phyloP scores from a whole-genome alignment of 2,888 invertebrate genomes.

The Periphyllus acericola region DNA sequence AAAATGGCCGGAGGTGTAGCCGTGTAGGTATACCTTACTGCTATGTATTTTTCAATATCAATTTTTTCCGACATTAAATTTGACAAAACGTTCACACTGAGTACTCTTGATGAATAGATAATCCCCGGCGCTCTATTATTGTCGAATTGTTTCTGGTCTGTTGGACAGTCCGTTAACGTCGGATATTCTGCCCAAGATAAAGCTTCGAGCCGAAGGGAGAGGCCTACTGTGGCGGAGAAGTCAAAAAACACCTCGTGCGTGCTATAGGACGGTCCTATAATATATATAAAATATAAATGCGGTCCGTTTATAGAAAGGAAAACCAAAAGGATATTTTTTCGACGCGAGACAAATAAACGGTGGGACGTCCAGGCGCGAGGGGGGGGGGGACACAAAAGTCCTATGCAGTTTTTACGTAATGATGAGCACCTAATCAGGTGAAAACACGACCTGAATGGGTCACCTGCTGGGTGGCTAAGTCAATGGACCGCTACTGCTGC shows the following conservation, averaged over 20 bases:
- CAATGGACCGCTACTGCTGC: slow-evolving; percentile 37
- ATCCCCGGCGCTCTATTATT: slow-evolving; percentile 58
- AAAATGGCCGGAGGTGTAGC: neutral
- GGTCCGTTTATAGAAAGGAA: slow-evolving; percentile 36
- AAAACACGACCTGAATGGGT: slow-evolving; percentile 59
- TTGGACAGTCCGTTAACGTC: slow-evolving; percentile 60
- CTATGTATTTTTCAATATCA: neutral
- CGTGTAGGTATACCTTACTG: no score
- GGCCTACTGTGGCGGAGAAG: slow-evolving; percentile 52
- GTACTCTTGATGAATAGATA: slow-evolving; percentile 58
- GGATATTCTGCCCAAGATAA: slow-evolving; percentile 45
- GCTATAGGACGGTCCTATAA: neutral
- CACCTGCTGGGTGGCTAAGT: slow-evolving; percentile 54
- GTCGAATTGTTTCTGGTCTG: slow-evolving; percentile 60
- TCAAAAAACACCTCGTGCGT: slow-evolving; percentile 54
- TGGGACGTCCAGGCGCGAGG: slow-evolving; percentile 49
- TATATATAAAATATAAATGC: slow-evolving; percentile 11
- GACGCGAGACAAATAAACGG: slow-evolving; percentile 57
- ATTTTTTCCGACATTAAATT: slow-evolving; percentile 40
- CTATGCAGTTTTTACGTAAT: slow-evolving; percentile 59
- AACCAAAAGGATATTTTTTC: slow-evolving; percentile 41
- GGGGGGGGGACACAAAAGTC: slow-evolving; percentile 41
- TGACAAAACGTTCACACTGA: slow-evolving; percentile 58
- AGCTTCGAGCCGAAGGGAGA: slow-evolving; percentile 25
- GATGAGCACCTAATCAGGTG: slow-evolving; percentile 63